These are phyloP conservation scores for Volucella inflata DNA, from an alignment of 2,888 invertebrate species.

Conservation along the genomic window DNA sequence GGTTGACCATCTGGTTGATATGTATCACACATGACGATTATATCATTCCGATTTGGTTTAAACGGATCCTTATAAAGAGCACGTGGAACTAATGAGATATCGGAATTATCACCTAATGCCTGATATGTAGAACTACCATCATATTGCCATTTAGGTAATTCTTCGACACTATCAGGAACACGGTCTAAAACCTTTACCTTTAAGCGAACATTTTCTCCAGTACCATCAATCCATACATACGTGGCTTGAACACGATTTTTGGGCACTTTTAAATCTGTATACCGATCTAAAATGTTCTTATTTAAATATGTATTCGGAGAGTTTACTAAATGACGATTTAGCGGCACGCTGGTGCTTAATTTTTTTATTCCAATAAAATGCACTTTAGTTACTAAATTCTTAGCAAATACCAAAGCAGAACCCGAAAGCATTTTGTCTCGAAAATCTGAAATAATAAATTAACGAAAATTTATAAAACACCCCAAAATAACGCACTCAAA, in stretches of 20 bases:
- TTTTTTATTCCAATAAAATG: slow-evolving; percentile 33
- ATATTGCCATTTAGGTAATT: slow-evolving; percentile 90
- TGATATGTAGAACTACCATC: slow-evolving; percentile 90
- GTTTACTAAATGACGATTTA: slow-evolving; percentile 80
- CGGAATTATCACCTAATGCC: slow-evolving; percentile 87
- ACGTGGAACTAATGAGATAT: slow-evolving; percentile 90
- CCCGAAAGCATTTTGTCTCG: neutral
- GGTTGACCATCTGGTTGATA: slow-evolving; percentile 86
- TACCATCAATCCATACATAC: slow-evolving; percentile 92
- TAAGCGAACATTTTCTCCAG: slow-evolving; percentile 87
- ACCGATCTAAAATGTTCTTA: slow-evolving; percentile 89
- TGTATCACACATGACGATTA: slow-evolving; percentile 91
- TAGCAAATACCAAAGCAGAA: slow-evolving; percentile 42
- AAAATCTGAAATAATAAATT: neutral
- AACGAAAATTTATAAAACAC: neutral
- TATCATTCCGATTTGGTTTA: slow-evolving; percentile 88
- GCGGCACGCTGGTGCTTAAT: slow-evolving; percentile 26
- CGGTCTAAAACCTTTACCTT: slow-evolving; percentile 89
- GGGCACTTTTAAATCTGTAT: slow-evolving; percentile 87
- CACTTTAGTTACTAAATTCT: slow-evolving; percentile 40
- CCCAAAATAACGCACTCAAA: neutral
- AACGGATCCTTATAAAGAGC: slow-evolving; percentile 93
- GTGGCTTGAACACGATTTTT: slow-evolving; percentile 86
- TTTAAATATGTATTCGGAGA: slow-evolving; percentile 93
- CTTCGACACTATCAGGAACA: slow-evolving; percentile 86